Evolutionary conservation across 1,140 invertebrate genomes (phyloP).

Genomic region (Globodera rostochiensis): DNA sequence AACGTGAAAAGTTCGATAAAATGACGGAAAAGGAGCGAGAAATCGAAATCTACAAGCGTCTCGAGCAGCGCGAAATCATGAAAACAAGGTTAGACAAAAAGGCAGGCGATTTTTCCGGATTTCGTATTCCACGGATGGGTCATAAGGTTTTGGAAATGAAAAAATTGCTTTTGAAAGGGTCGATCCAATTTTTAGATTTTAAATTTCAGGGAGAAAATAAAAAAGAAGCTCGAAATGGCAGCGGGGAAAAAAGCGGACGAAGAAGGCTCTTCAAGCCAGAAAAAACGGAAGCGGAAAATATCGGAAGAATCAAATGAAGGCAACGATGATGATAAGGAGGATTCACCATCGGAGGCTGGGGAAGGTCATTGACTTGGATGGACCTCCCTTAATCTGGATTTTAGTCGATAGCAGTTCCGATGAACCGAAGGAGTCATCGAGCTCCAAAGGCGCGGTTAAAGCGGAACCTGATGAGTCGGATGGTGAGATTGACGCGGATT

Average conservation of each 20-base stretch:
- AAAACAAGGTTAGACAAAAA: constrained; percentile 34
- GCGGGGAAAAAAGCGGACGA: constrained; percentile 20
- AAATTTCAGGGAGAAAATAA: constrained; percentile 37
- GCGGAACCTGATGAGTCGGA: constrained; percentile 31
- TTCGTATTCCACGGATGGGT: too few species aligned
- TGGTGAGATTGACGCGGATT: constrained; percentile 50
- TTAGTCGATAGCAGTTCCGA: constrained; percentile 11
- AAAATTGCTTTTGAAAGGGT: neutral
- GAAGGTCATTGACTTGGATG: constrained; percentile 5
- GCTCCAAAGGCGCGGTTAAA: constrained; percentile 2
- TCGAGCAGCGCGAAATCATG: constrained; percentile 40
- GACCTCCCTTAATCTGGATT: neutral
- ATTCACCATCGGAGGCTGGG: constrained; percentile 18
- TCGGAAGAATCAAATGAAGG: constrained; percentile 5
- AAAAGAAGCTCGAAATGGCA: constrained; percentile 36
- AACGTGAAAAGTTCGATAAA: constrained; percentile 39
- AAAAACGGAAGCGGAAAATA: constrained; percentile 15
- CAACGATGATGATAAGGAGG: constrained; percentile 27
- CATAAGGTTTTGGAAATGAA: neutral
- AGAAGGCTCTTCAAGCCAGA: constrained; percentile 13
- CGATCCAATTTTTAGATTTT: too few species aligned
- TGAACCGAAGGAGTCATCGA: neutral
- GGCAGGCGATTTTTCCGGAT: too few species aligned
- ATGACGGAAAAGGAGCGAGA: constrained; percentile 46
- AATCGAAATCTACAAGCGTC: constrained; percentile 43